phyloP scores from a whole-genome alignment of 2,113 vertebrate genomes.

The Sturnus vulgaris region DNA sequence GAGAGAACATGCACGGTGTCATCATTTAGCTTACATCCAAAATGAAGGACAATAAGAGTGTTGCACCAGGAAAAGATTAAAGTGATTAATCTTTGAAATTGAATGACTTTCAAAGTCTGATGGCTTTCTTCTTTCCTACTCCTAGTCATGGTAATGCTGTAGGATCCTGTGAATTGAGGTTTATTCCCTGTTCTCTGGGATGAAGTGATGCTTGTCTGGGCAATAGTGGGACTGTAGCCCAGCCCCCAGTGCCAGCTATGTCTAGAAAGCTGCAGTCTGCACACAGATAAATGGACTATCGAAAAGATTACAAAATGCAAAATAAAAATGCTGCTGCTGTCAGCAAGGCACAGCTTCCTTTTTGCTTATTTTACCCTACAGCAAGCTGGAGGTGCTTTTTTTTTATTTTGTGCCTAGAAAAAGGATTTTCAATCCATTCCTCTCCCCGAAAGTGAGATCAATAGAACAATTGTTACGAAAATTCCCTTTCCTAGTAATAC shows the following conservation, averaged over 20 bases:
- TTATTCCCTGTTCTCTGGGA: not conserved
- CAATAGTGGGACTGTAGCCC: not conserved
- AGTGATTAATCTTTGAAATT: not conserved
- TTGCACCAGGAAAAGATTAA: not conserved
- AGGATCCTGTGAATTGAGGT: not conserved
- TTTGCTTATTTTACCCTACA: accelerated
- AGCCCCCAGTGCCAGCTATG: not conserved
- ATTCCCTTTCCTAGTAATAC: not conserved
- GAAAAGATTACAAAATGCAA: not conserved
- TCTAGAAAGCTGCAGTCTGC: not conserved
- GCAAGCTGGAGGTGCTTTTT: not conserved
- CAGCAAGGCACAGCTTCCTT: not conserved
- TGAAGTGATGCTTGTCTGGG: not conserved
- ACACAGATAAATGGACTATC: not conserved
- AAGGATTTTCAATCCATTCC: not conserved
- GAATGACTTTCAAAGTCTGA: not conserved
- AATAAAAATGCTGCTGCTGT: not conserved
- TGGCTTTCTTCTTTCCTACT: not conserved
- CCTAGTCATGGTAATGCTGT: not conserved
- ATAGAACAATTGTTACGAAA: not conserved
- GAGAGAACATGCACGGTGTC: not conserved
- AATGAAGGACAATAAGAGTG: accelerated
- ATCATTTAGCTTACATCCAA: accelerated
- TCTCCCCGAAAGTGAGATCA: not conserved
- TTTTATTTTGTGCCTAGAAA: not conserved